Evolutionary conservation across 2,888 invertebrate genomes (phyloP).

Genomic region (Gastrophysa polygoni): DNA sequence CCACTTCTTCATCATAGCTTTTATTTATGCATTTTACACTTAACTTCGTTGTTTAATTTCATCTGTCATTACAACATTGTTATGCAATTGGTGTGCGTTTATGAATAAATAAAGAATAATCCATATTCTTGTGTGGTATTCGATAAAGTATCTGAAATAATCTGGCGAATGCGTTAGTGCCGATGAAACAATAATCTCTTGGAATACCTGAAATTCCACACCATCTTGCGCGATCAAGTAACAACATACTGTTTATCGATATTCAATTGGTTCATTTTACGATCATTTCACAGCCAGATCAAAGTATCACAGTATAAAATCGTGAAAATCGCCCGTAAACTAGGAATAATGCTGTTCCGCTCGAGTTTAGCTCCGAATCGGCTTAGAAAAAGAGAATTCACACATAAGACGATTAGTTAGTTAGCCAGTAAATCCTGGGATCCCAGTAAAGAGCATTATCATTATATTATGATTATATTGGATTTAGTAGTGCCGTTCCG

Average conservation of each 20-base stretch:
- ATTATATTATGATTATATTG: conserved; percentile 61
- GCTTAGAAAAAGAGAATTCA: conserved; percentile 59
- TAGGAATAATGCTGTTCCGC: conserved; percentile 19
- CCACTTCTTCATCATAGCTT: too few species aligned
- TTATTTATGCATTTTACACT: too few species aligned
- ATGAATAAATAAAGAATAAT: too few species aligned
- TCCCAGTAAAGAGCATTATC: conserved; percentile 59
- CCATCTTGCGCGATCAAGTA: not conserved
- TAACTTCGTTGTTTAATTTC: too few species aligned
- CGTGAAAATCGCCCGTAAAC: conserved; percentile 4
- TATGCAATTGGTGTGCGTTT: too few species aligned
- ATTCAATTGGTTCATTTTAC: conserved; percentile 22
- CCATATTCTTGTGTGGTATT: not conserved
- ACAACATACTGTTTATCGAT: conserved; percentile 20
- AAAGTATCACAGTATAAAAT: conserved; percentile 12
- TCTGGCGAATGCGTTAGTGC: too few species aligned
- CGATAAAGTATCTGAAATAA: too few species aligned
- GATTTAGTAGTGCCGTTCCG: conserved; percentile 58
- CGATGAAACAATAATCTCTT: conserved; percentile 7
- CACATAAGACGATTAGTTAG: conserved; percentile 59
- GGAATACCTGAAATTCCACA: not conserved
- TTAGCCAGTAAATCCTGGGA: conserved; percentile 57
- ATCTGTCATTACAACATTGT: too few species aligned
- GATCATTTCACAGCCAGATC: conserved; percentile 18
- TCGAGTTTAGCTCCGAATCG: conserved; percentile 39